Conservation (phyloP, 1,140 invertebrate species). For the Magallana ariakensis region DNA sequence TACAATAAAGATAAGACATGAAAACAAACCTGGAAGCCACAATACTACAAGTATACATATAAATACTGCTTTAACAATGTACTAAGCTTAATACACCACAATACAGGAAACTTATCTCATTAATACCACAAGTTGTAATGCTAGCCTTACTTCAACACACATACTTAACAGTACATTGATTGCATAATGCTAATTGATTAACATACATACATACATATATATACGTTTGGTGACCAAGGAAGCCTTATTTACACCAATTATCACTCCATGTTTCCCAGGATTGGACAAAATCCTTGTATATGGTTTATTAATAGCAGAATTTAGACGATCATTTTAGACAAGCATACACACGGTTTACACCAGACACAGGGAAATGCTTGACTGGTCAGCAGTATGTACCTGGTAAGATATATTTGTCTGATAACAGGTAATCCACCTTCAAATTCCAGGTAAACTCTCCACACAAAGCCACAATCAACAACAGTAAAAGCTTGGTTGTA, state of each 20-base stretch:
- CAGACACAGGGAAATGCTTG: not conserved
- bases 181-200: not conserved
- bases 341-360: not conserved
- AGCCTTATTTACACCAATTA: not conserved
- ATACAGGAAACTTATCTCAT: constrained; percentile 16
- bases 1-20: too few relatives aligned
- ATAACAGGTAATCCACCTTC: constrained; percentile 23
- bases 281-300: not conserved
- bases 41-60: too few relatives aligned
- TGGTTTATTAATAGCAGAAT: not conserved
- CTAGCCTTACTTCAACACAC: not conserved
- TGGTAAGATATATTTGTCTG: constrained; percentile 11
- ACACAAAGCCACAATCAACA: constrained; percentile 3
- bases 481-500: not conserved
- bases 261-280: not conserved
- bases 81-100: not conserved
- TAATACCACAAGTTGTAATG: not conserved
- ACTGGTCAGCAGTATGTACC: constrained; percentile 17
- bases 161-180: not conserved
- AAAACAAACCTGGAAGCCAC: too few relatives aligned
- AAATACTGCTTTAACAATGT: too few relatives aligned
- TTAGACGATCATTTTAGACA: not conserved
- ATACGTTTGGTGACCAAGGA: not conserved
- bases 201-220: not conserved
- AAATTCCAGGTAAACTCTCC: constrained; percentile 3